Evolutionary conservation across 2,113 vertebrate genomes (phyloP).

Genomic region (Columba livia): DNA sequence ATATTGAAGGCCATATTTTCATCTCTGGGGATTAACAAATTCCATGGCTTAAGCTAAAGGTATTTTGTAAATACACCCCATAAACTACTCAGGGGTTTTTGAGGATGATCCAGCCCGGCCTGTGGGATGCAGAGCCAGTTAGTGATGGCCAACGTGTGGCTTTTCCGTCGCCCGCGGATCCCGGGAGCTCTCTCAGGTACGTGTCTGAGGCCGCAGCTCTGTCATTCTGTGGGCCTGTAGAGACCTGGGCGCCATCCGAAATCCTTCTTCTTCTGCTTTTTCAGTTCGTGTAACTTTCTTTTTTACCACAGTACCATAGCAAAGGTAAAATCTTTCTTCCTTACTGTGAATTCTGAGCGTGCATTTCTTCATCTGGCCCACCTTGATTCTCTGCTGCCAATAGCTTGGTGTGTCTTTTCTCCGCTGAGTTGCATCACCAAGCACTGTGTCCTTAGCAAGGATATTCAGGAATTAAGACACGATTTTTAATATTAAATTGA

Average conservation of each 20-base stretch:
- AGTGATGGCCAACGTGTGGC: not conserved
- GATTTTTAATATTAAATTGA: not conserved
- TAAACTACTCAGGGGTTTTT: not conserved
- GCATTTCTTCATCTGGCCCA: not conserved
- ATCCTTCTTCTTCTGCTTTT: not conserved
- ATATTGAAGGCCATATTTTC: not conserved
- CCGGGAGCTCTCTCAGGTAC: conserved; percentile 5
- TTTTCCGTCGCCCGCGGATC: conserved; percentile 14
- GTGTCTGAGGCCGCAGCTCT: not conserved
- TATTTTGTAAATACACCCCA: not conserved
- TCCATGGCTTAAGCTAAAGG: conserved; percentile 13
- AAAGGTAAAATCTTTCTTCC: not conserved
- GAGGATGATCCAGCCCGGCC: not conserved
- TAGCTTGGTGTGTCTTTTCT: not conserved
- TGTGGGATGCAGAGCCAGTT: not conserved
- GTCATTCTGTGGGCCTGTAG: accelerated
- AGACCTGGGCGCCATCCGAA: not conserved
- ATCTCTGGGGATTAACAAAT: conserved; percentile 4
- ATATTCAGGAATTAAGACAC: not conserved
- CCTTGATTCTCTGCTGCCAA: not conserved
- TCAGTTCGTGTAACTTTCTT: not conserved
- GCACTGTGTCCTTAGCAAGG: not conserved
- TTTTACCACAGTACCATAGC: not conserved
- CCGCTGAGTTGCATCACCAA: not conserved
- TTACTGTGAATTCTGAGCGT: not conserved